These are phyloP conservation scores for Chelonoidis abingdonii DNA, from an alignment of 2,113 vertebrate species.

Conservation along the genomic window DNA sequence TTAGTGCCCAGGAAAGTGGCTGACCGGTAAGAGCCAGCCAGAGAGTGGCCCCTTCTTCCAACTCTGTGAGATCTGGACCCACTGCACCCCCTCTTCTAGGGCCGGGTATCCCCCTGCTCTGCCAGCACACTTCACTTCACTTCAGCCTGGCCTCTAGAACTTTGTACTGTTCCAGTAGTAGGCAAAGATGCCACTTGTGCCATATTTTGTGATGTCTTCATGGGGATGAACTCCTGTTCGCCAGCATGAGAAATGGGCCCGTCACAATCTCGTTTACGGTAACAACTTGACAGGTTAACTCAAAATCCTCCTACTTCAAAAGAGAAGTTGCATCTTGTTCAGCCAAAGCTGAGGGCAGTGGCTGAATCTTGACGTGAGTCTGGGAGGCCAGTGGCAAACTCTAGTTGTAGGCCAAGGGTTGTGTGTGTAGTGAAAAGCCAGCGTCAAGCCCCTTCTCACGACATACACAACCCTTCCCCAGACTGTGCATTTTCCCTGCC, in stretches of 20 bases:
- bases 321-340: background rate
- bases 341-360: background rate
- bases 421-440: background rate
- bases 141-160: background rate
- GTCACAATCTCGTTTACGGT: background rate
- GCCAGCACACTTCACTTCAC: accelerated
- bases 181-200: background rate
- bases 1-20: background rate
- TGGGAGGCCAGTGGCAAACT: background rate
- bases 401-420: accelerated
- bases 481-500: background rate
- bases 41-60: background rate
- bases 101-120: background rate
- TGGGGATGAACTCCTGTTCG: background rate
- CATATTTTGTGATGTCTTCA: background rate
- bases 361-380: background rate
- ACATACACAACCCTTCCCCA: accelerated
- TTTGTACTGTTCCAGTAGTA: background rate
- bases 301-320: background rate
- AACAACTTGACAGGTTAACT: background rate
- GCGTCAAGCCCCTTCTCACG: background rate
- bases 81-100: background rate
- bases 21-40: background rate
- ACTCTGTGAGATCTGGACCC: background rate
- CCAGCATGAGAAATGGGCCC: background rate